Conservation (phyloP, 1,140 invertebrate genomes). For the Steinernema feltiae region DNA sequence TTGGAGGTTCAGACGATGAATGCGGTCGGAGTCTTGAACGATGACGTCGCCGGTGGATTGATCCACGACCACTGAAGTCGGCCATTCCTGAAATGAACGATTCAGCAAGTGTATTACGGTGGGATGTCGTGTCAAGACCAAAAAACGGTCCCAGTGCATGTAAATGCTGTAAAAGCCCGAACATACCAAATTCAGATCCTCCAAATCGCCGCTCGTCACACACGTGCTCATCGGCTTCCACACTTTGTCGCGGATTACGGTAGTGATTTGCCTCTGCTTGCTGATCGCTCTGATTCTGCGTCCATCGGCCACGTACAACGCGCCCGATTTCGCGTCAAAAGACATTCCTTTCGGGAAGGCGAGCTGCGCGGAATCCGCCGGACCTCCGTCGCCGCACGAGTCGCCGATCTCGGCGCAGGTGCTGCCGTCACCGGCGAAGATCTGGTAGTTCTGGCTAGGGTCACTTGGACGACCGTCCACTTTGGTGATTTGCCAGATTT, state of each 20-base stretch:
- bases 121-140: too few species aligned
- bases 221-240: background rate
- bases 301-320: slow-evolving; percentile 34
- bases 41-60: slow-evolving; percentile 25
- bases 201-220: background rate
- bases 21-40: slow-evolving; percentile 30
- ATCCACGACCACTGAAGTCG: slow-evolving; percentile 29
- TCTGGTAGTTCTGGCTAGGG: slow-evolving; percentile 59
- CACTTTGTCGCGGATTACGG: background rate
- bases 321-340: slow-evolving; percentile 30
- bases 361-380: slow-evolving; percentile 82
- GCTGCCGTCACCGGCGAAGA: slow-evolving; percentile 84
- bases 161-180: slow-evolving; percentile 9
- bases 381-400: slow-evolving; percentile 85
- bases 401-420: slow-evolving; percentile 66
- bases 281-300: slow-evolving; percentile 28
- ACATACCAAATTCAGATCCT: slow-evolving; percentile 17
- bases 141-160: too few species aligned
- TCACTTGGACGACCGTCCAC: slow-evolving; percentile 22
- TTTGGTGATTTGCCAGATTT: slow-evolving; percentile 21
- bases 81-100: slow-evolving; percentile 32
- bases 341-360: slow-evolving; percentile 82
- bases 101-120: slow-evolving; percentile 6
- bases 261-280: background rate
- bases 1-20: slow-evolving; percentile 22